These are phyloP conservation scores for Ammospiza caudacuta DNA, from an alignment of 2,113 vertebrate genomes.

Conservation along the genomic window DNA sequence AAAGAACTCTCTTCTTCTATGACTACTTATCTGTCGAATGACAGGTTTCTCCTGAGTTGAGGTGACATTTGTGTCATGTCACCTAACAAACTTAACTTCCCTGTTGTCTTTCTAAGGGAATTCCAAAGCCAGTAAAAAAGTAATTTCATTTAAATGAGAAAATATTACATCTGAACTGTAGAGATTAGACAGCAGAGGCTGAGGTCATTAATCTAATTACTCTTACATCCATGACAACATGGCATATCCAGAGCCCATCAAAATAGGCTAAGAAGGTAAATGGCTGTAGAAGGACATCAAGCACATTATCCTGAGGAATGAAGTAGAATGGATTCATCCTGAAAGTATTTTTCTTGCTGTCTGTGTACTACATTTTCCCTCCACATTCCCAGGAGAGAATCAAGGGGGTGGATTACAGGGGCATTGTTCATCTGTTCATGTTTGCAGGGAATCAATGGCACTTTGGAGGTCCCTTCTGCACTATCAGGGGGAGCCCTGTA, in stretches of 20 bases:
- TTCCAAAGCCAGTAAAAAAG: neutral
- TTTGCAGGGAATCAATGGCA: fast-evolving
- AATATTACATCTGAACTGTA: neutral
- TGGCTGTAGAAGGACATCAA: neutral
- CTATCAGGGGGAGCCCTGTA: neutral
- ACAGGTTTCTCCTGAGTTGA: neutral
- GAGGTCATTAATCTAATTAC: neutral
- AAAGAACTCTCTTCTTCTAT: neutral
- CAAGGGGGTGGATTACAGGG: neutral
- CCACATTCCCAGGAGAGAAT: neutral
- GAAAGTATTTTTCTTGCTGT: neutral
- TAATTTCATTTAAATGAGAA: neutral
- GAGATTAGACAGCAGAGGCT: neutral
- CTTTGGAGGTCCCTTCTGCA: neutral
- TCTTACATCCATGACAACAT: neutral
- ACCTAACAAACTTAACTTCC: neutral
- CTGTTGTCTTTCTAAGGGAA: neutral
- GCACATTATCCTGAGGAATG: neutral
- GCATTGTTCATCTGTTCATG: fast-evolving
- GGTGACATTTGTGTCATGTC: neutral
- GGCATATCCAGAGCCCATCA: neutral
- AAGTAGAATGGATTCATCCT: neutral
- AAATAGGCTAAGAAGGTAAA: neutral
- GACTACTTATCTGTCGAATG: neutral
- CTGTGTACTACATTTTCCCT: neutral